Conservation (phyloP, 2,888 invertebrate genomes). For the Bellardia bayeri region DNA sequence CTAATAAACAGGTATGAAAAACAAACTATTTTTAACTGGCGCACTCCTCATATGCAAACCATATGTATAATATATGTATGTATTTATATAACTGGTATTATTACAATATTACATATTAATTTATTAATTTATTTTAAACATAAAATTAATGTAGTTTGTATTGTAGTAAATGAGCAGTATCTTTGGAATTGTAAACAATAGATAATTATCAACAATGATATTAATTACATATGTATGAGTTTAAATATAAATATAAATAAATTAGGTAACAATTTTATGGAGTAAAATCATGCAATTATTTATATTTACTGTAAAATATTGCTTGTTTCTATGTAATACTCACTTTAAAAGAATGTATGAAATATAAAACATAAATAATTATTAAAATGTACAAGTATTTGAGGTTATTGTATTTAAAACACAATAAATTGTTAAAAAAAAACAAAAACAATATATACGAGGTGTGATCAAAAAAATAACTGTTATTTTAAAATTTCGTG, state of each 20-base stretch:
- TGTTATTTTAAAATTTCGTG: too few species aligned
- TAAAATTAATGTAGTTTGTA: not conserved
- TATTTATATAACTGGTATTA: too few species aligned
- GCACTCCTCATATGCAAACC: too few species aligned
- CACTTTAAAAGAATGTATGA: not conserved
- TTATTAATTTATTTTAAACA: not conserved
- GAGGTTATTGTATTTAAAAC: not conserved
- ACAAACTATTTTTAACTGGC: too few species aligned
- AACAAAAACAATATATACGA: not conserved
- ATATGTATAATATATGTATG: too few species aligned
- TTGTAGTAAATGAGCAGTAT: not conserved
- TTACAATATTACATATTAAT: not conserved
- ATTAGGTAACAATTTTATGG: constrained; percentile 31
- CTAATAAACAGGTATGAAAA: too few species aligned
- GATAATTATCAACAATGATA: constrained; percentile 62
- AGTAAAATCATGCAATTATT: constrained; percentile 11
- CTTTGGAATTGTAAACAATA: constrained; percentile 22
- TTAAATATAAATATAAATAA: constrained; percentile 37
- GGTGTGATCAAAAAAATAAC: too few species aligned
- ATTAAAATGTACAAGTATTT: not conserved
- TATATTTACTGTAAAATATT: not conserved
- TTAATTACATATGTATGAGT: constrained; percentile 62
- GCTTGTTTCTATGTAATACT: too few species aligned
- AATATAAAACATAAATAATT: not conserved
- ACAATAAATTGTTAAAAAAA: not conserved